These are phyloP conservation scores for Holothuria scabra DNA, from an alignment of 53 echinoderm and acorn worm species.

Conservation along the genomic window DNA sequence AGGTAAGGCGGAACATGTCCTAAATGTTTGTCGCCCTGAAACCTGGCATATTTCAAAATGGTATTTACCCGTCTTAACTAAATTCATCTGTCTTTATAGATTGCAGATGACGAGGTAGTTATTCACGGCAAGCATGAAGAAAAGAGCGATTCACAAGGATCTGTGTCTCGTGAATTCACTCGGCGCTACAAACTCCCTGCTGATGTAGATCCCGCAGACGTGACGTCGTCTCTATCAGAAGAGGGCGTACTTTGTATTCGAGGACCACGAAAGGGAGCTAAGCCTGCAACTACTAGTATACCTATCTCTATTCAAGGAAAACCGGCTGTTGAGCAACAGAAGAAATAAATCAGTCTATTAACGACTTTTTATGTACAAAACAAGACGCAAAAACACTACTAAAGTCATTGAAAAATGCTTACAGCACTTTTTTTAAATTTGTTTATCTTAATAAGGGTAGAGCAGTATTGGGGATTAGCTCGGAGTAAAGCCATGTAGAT, in stretches of 20 bases:
- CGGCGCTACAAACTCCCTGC: slow-evolving; percentile 75
- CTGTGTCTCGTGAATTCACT: slow-evolving; percentile 73
- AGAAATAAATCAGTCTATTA: slow-evolving; percentile 29
- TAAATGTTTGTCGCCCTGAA: too few relatives aligned
- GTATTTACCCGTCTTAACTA: too few relatives aligned
- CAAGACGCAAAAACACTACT: too few relatives aligned
- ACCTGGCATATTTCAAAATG: neutral
- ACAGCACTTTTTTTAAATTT: too few relatives aligned
- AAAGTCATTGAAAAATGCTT: too few relatives aligned
- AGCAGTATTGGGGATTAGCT: too few relatives aligned
- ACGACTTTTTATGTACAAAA: too few relatives aligned
- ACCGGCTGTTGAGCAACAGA: slow-evolving; percentile 30
- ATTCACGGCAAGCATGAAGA: slow-evolving; percentile 72
- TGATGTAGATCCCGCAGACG: slow-evolving; percentile 66
- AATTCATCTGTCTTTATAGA: slow-evolving; percentile 28
- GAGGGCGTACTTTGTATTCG: slow-evolving; percentile 64
- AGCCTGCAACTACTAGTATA: slow-evolving; percentile 47
- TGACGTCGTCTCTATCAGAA: slow-evolving; percentile 62
- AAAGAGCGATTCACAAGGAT: slow-evolving; percentile 64
- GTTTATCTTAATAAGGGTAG: too few relatives aligned
- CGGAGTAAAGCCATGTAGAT: too few relatives aligned
- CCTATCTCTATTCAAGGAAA: slow-evolving; percentile 58
- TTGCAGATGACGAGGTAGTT: slow-evolving; percentile 64
- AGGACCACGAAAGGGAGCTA: slow-evolving; percentile 58
- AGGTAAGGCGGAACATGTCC: too few relatives aligned